Evolutionary conservation across 2,113 vertebrate species (phyloP).

Genomic region (Podilymbus podiceps): DNA sequence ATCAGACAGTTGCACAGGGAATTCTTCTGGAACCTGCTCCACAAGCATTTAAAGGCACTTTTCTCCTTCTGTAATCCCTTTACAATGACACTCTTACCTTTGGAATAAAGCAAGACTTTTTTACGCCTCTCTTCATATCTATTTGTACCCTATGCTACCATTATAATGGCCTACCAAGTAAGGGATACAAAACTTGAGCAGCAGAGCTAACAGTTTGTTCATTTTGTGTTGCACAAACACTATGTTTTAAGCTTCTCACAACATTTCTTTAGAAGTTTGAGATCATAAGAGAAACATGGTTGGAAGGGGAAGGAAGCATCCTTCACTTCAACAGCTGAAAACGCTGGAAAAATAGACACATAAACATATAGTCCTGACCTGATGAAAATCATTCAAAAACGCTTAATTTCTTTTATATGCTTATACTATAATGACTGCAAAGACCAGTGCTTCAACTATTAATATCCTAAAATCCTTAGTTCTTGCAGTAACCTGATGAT

Average conservation of each 20-base stretch:
- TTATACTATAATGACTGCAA: background rate
- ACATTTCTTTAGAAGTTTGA: background rate
- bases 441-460: background rate
- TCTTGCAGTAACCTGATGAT: background rate
- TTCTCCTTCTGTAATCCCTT: background rate
- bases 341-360: background rate
- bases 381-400: background rate
- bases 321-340: background rate
- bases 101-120: background rate
- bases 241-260: background rate
- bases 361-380: background rate
- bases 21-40: background rate
- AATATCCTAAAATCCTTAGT: background rate
- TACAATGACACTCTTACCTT: background rate
- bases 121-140: background rate
- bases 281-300: background rate
- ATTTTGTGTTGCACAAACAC: background rate
- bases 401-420: background rate
- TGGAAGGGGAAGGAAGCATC: background rate
- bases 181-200: background rate
- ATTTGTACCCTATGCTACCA: background rate
- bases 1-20: background rate
- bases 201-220: background rate
- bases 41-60: background rate
- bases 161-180: background rate